Percentiles rank a stretch among this genome's conserved stretches.
These are phyloP conservation scores for Parauchenoglanis punctatus DNA, from an alignment of 2,797 vertebrate species.

Conservation along the genomic window DNA sequence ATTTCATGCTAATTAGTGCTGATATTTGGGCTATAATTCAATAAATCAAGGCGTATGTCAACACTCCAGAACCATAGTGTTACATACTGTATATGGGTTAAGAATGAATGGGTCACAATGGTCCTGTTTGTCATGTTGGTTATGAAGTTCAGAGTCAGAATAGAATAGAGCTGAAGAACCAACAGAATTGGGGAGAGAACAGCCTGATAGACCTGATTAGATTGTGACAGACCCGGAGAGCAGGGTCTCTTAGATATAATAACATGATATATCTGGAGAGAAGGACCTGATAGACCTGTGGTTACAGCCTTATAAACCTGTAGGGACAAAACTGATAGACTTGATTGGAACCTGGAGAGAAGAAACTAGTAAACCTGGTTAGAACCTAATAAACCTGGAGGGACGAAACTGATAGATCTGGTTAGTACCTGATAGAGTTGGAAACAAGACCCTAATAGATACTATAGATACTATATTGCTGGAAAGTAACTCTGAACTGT, in stretches of 20 bases:
- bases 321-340: neutral
- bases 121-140: neutral
- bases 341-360: neutral
- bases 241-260: neutral
- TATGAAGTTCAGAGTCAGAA: neutral
- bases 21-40: neutral
- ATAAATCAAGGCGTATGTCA: neutral
- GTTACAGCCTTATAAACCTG: neutral
- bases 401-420: neutral
- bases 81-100: neutral
- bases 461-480: neutral
- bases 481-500: neutral
- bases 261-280: neutral
- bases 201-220: neutral
- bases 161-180: neutral
- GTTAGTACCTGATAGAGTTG: neutral
- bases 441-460: neutral
- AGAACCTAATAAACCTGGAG: neutral
- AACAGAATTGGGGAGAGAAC: neutral
- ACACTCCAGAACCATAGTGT: neutral
- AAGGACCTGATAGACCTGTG: neutral
- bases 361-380: neutral
- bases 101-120: neutral
- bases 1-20: neutral
- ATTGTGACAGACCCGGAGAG: neutral